Evolutionary conservation across 2,113 vertebrate species (phyloP), one percentile per base, ranked within the genome.

Genomic region (Protobothrops mucrosquamatus): DNA sequence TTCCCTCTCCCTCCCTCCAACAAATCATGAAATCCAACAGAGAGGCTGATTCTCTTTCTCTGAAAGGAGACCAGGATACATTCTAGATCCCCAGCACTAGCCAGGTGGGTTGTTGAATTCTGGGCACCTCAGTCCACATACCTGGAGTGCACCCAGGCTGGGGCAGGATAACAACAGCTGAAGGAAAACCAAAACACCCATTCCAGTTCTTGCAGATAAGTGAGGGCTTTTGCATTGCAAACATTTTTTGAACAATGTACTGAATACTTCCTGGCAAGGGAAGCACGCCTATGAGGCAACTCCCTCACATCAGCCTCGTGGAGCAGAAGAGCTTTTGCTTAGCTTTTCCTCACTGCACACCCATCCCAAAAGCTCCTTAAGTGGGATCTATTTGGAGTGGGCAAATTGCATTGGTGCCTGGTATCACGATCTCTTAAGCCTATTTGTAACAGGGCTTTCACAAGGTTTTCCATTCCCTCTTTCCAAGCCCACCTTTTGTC

Each of bases 101-200:
- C 64, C 29, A 69, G 64, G 64, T 15, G 29, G 64, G 64, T 69
- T 69, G 64, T 12, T 69, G 64, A 69, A 69, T 69, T 69, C 64
- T 69, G 64, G 64, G 4, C 29, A 34, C 29, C 5, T 14, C 12
- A n/a, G 29, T n/a, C 64, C 29, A 34, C 64, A 34, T n/a, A 18
- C 2, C 64, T 34, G 64, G 64, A n/a, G 12, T 12, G 64, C 12
- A n/a, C 64, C 29, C 64, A n/a, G 64, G 14, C 29, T 34, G 64
- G 29, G 29, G 29, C 12, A 69, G 64, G 29, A 48, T 89, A 94
- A 96, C 69, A 22, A 59, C 55, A 86, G 51, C 39, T 29, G 93
- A 94, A 92, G 93, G 95, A 96, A 93, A 51, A 91, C 46, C 69
- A 2, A 87, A 90, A 94, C 95, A 89, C 87, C 55, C 55, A 92